Base-by-base conservation (phyloP, 2,888 invertebrate genomes). In the Dolichomitus sp. region DNA sequence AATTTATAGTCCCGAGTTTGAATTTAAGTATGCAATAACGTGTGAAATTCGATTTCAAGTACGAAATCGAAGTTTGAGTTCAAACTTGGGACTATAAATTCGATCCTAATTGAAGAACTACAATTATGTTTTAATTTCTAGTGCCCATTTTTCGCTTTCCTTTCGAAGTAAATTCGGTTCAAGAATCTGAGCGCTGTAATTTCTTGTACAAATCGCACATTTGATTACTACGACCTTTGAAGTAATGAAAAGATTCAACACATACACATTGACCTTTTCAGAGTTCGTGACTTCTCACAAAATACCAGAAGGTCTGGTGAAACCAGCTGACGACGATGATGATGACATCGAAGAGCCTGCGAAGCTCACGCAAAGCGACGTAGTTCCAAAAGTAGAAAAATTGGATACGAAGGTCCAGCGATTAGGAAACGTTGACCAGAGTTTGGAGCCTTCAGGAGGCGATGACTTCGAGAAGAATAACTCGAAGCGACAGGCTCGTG, bases 211-310 rank as follows among this genome's bases (percentile, higher is more conserved):
- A 52, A 52, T 4, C 19, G 14, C 14, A 48, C 7, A 48, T 48
- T 17, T 50, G 50, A 50, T 23, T 23, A 12, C 11, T 11, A 11
- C 9, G 11, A 23, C 23, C 23, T 23, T 27, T 57, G 14, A 27
- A 30, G 17, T 27, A 4, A 59, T 0, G 30, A 19, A 52, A 33
- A 37, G 17, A 17, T 30, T 17, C 2, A 52, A 37, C 9, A 17
- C 9, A 83, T 27, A 84, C 84, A 40, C 72, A 80, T 52, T n/a
- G 30, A 30, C 81, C 77, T 75, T 72, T 83, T n/a, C 78, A 88
- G 92, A 93, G 11, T 97, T 97, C 88, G 97, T 97, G 93, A 96
- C 97, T 2, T 95, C 97, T 2, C 97, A 97, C 91, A 97, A 97
- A 93, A 95, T 96, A 86, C 96, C 96, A 0, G 95, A 93, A 19